A percentile compares a stretch with the other conserved stretches of the same genome.
phyloP scores from a whole-genome alignment of 2,888 invertebrate genomes.

The Mystacides longicornis region DNA sequence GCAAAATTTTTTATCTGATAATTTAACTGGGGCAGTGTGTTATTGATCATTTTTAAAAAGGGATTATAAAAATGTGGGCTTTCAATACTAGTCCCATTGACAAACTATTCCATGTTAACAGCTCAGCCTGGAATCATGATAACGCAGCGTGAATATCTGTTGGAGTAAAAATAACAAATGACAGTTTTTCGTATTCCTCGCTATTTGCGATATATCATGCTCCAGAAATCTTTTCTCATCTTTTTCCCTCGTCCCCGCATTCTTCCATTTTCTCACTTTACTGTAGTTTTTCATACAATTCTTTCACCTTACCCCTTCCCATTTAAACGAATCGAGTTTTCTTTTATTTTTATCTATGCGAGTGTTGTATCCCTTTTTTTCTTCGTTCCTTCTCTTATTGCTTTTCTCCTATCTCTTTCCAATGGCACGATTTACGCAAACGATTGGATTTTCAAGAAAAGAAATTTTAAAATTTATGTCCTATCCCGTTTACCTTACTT shows the following conservation, averaged over 20 bases:
- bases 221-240: not conserved
- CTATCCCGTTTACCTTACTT: no score
- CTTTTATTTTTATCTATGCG: not conserved
- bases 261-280: not conserved
- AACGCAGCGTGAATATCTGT: not conserved
- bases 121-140: not conserved
- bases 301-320: not conserved
- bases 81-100: no score
- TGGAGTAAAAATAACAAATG: not conserved
- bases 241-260: not conserved
- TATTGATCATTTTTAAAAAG: no score
- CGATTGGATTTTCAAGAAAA: not conserved
- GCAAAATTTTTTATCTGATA: no score
- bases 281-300: conserved; percentile 1
- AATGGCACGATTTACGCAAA: not conserved
- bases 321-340: not conserved
- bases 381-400: no score
- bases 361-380: no score
- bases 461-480: not conserved
- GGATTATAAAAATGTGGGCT: no score
- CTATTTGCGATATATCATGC: not conserved
- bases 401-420: not conserved
- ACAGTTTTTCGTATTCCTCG: not conserved
- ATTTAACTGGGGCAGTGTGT: no score
- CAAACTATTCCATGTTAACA: not conserved